phyloP scores from a whole-genome alignment of 92 coral and sea anemone genomes.

The Diadumene lineata region DNA sequence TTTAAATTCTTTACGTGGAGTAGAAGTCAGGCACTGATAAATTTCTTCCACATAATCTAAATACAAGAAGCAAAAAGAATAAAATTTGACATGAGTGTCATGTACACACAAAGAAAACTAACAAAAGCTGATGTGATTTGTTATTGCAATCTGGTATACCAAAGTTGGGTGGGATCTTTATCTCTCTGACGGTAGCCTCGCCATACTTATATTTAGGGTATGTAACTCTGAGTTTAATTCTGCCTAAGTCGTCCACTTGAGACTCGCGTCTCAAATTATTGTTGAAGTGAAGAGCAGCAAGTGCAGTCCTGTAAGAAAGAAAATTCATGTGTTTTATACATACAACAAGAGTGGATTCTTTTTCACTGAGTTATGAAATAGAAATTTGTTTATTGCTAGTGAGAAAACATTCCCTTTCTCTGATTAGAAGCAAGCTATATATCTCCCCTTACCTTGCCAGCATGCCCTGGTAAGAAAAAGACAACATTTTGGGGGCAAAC shows the following conservation, averaged over 20 bases:
- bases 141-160: background rate
- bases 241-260: constrained; percentile 28
- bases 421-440: too few species aligned
- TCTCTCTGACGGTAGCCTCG: constrained; percentile 47
- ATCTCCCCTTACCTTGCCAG: constrained; percentile 27
- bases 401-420: too few species aligned
- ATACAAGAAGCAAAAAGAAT: background rate
- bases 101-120: background rate
- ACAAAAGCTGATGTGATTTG: background rate
- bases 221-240: constrained; percentile 30
- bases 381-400: too few species aligned
- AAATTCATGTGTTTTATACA: too few species aligned
- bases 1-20: constrained; percentile 7
- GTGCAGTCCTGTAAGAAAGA: constrained; percentile 30
- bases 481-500: constrained; percentile 43
- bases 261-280: constrained; percentile 33
- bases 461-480: constrained; percentile 31
- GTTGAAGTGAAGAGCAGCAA: constrained; percentile 49
- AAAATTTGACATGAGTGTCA: background rate
- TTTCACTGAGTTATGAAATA: too few species aligned
- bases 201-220: constrained; percentile 48
- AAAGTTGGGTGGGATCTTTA: constrained; percentile 13
- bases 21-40: background rate
- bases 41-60: constrained; percentile 3
- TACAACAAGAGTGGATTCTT: too few species aligned